Conservation (phyloP, 2,113 vertebrate species). For the Mustela lutreola region DNA sequence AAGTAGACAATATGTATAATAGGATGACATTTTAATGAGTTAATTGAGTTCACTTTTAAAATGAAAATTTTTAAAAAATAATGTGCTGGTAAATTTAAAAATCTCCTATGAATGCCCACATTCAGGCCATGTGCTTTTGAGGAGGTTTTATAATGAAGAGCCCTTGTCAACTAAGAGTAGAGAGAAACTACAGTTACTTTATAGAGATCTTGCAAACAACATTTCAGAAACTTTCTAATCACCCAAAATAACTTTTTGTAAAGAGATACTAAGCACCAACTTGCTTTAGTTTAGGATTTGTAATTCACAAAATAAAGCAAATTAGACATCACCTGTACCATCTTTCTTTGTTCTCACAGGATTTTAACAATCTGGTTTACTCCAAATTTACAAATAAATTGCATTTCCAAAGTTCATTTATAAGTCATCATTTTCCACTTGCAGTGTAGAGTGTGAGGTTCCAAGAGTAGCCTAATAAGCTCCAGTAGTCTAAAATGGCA, state of each 20-base stretch:
- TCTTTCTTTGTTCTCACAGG: neutral
- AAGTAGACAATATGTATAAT: neutral
- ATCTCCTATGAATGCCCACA: neutral
- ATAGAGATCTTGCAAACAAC: neutral
- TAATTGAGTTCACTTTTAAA: neutral
- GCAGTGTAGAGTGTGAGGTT: neutral
- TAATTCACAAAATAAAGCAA: neutral
- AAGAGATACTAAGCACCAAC: neutral
- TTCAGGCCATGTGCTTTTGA: neutral
- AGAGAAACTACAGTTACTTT: neutral
- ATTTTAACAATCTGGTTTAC: neutral
- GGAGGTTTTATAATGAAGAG: neutral
- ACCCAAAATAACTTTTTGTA: neutral
- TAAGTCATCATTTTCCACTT: neutral
- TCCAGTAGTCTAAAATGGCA: neutral
- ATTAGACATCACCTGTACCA: neutral
- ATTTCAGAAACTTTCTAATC: neutral
- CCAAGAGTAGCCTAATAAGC: neutral
- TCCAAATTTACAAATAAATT: neutral
- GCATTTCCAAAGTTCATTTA: neutral
- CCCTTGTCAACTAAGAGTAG: neutral
- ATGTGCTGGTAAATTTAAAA: neutral
- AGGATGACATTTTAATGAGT: neutral
- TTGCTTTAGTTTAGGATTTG: neutral
- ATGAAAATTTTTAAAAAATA: slow-evolving; percentile 36